These are phyloP conservation scores for Microtus oregoni DNA, from an alignment of 2,113 vertebrate genomes.

Conservation along the genomic window DNA sequence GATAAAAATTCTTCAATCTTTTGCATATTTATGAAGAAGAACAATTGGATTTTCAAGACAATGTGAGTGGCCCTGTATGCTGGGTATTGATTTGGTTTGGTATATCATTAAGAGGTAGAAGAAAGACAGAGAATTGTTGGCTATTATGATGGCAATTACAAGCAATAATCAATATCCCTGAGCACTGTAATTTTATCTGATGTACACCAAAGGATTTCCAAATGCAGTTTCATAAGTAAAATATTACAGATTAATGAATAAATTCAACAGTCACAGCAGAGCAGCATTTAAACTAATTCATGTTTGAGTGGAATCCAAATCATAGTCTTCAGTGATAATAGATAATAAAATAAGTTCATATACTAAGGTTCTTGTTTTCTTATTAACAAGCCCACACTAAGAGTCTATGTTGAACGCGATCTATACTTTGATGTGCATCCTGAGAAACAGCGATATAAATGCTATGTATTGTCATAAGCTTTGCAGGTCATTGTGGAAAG, in stretches of 20 bases:
- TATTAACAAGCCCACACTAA: constrained; percentile 73
- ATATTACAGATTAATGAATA: constrained; percentile 66
- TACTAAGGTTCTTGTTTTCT: constrained; percentile 56
- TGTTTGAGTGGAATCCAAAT: constrained; percentile 73
- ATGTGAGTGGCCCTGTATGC: constrained; percentile 74
- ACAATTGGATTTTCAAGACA: constrained; percentile 75
- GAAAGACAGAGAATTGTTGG: constrained; percentile 77
- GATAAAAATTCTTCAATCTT: constrained; percentile 51
- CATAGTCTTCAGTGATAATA: constrained; percentile 41
- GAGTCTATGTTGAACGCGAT: constrained; percentile 62
- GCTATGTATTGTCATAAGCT: constrained; percentile 58
- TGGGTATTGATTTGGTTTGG: constrained; percentile 79
- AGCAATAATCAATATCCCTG: constrained; percentile 82
- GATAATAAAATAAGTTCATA: constrained; percentile 69
- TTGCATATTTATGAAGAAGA: constrained; percentile 73
- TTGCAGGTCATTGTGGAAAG: constrained; percentile 69
- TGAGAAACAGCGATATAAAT: constrained; percentile 76
- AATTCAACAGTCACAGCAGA: constrained; percentile 67
- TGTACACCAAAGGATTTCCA: constrained; percentile 73
- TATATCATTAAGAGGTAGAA: constrained; percentile 76
- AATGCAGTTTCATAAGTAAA: constrained; percentile 76
- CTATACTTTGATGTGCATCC: constrained; percentile 48
- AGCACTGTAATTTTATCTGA: constrained; percentile 81
- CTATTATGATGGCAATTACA: constrained; percentile 80
- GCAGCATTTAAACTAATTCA: constrained; percentile 72